phyloP scores from a whole-genome alignment of 1,140 invertebrate genomes.

The Drosophila dunni region DNA sequence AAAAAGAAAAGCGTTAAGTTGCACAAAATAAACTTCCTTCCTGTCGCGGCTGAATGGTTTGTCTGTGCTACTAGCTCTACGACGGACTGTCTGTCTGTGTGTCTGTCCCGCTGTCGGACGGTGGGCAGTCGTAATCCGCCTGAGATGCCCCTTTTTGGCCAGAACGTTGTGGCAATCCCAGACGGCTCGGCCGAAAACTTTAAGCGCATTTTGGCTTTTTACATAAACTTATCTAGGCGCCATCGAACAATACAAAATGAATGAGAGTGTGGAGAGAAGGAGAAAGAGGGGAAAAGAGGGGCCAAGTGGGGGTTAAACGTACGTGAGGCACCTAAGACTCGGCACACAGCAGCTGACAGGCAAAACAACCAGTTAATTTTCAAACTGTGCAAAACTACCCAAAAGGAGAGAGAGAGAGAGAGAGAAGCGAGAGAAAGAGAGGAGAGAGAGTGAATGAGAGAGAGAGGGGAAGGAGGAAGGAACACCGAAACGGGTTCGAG shows the following conservation, averaged over 20 bases:
- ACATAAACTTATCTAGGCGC: conserved; percentile 55
- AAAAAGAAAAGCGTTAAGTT: conserved; percentile 65
- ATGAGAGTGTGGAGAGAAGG: not conserved
- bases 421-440: not conserved
- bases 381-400: conserved; percentile 66
- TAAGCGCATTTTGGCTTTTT: conserved; percentile 65
- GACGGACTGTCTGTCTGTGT: conserved; percentile 23
- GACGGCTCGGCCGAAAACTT: conserved; percentile 51
- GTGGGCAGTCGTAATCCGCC: conserved; percentile 32
- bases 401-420: conserved; percentile 35
- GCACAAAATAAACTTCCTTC: conserved; percentile 77
- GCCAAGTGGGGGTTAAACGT: not conserved
- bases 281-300: not conserved
- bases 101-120: conserved; percentile 5
- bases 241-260: conserved; percentile 70
- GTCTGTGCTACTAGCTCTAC: conserved; percentile 9
- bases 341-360: conserved; percentile 39
- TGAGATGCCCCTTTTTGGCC: conserved; percentile 12
- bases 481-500: conserved; percentile 20
- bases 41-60: conserved; percentile 62
- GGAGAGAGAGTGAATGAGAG: not conserved
- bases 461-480: not conserved
- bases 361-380: conserved; percentile 76
- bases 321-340: conserved; percentile 30
- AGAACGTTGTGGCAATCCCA: conserved; percentile 46